Conservation (phyloP, 2,113 vertebrate genomes). For the Calidris pugnax region DNA sequence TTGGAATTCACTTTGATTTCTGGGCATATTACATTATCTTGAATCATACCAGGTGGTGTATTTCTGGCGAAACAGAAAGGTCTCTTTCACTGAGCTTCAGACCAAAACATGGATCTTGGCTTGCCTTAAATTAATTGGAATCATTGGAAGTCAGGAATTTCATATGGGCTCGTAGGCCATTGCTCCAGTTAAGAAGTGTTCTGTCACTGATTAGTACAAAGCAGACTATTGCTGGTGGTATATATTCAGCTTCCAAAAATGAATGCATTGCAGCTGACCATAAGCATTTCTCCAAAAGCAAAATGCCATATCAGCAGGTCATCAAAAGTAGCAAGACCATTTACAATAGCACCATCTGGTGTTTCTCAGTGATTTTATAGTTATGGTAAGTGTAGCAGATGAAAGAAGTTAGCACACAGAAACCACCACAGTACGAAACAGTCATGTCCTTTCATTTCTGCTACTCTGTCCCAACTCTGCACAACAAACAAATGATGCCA, state of each 20-base stretch:
- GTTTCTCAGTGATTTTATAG: background rate
- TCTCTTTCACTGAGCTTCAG: background rate
- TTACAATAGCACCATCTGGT: slow-evolving; percentile 44
- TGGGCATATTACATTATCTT: background rate
- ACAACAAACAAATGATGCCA: background rate
- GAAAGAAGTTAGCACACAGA: background rate
- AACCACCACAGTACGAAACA: background rate
- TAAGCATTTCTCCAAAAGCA: background rate
- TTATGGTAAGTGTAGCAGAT: background rate
- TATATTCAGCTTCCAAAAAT: background rate
- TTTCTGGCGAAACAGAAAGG: background rate
- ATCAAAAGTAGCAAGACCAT: background rate
- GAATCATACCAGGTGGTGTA: background rate
- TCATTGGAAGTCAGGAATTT: background rate
- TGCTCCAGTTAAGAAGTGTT: background rate
- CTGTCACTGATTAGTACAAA: background rate
- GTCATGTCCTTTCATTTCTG: background rate
- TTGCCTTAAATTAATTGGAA: background rate
- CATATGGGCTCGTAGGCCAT: background rate
- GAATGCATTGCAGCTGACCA: background rate
- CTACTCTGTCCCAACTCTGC: background rate
- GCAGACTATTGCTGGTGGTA: background rate
- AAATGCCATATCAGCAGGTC: slow-evolving; percentile 4
- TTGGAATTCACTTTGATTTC: background rate
- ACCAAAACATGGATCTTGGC: background rate